Evolutionary conservation across 2,113 vertebrate genomes (phyloP).

Genomic region (Leucoraja erinaceus): DNA sequence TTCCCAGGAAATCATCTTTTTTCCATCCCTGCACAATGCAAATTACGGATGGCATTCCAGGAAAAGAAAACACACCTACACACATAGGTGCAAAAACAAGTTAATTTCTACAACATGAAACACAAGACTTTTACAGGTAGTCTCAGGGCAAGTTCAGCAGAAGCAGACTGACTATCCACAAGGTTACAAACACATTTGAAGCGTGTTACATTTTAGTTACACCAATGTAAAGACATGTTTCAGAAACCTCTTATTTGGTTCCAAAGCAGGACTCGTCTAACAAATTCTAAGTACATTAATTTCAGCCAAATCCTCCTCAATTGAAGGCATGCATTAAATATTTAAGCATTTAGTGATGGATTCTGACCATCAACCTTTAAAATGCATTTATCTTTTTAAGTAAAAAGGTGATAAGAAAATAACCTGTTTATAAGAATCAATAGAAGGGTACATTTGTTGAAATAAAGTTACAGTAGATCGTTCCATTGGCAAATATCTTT

Average conservation of each 20-base stretch:
- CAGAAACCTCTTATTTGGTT: not conserved
- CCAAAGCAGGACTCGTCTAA: no score
- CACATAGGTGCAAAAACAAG: constrained; percentile 3
- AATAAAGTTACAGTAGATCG: not conserved
- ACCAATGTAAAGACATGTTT: not conserved
- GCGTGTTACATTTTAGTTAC: not conserved
- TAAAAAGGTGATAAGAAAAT: not conserved
- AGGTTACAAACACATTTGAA: not conserved
- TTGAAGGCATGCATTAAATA: not conserved
- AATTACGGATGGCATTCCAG: not conserved
- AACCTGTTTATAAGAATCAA: not conserved
- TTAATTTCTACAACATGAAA: constrained; percentile 25
- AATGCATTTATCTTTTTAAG: not conserved
- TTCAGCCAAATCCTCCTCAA: not conserved
- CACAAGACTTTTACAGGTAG: constrained; percentile 12
- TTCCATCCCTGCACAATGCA: constrained; percentile 8
- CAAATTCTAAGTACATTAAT: not conserved
- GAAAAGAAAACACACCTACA: constrained; percentile 14
- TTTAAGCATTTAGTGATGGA: not conserved
- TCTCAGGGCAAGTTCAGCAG: constrained; percentile 20
- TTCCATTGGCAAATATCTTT: no score
- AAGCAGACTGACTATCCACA: not conserved
- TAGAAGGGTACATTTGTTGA: not conserved
- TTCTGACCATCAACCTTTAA: not conserved
- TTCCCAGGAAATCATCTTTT: constrained; percentile 26